Evolutionary conservation across 2,113 vertebrate species (phyloP).

Genomic region (Corydoras maculifer): DNA sequence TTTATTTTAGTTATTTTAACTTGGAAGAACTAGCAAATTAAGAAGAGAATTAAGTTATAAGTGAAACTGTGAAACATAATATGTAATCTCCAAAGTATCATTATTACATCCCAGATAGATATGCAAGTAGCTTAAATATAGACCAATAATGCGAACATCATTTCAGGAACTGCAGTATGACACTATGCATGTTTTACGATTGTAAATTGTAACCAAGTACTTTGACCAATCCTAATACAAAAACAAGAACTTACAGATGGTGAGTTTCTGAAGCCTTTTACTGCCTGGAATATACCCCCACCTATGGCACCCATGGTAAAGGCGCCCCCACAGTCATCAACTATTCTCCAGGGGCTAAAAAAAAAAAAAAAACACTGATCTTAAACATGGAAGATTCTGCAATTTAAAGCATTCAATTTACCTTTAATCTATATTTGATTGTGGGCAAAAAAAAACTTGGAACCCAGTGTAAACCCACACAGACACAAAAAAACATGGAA

Average conservation of each 20-base stretch:
- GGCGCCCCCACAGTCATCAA: constrained; percentile 93
- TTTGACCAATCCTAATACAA: not conserved
- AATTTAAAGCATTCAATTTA: too few species aligned
- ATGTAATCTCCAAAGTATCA: not conserved
- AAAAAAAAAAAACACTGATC: not conserved
- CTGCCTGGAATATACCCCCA: constrained; percentile 91
- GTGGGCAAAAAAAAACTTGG: too few species aligned
- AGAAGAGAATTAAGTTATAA: too few species aligned
- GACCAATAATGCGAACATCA: not conserved
- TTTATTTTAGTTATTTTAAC: too few species aligned
- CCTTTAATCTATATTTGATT: too few species aligned
- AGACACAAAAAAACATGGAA: too few species aligned
- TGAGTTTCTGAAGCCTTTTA: constrained; percentile 93
- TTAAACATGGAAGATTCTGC: too few species aligned
- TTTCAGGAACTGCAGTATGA: not conserved
- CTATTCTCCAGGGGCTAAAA: constrained; percentile 90
- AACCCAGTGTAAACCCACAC: too few species aligned
- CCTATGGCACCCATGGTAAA: constrained; percentile 97
- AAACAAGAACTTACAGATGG: constrained; percentile 75
- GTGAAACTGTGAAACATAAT: too few species aligned
- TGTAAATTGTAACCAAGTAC: not conserved
- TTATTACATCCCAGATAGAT: not conserved
- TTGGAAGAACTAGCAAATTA: too few species aligned
- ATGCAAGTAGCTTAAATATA: not conserved
- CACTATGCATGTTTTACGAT: not conserved